These are phyloP conservation scores for Electrophaes corylata DNA, from an alignment of 2,888 invertebrate species.

Conservation along the genomic window DNA sequence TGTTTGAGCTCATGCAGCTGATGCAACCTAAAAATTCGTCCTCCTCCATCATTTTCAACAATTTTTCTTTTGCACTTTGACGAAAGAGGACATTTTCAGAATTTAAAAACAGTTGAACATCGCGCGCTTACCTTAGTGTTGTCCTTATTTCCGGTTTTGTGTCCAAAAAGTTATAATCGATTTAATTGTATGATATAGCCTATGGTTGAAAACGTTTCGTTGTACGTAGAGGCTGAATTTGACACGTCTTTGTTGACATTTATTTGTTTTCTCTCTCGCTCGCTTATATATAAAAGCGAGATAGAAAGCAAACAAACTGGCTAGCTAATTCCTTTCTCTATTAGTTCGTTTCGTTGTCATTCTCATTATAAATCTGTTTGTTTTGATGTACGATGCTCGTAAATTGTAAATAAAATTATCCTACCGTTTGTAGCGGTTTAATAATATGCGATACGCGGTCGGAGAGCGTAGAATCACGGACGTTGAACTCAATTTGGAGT, in stretches of 20 bases:
- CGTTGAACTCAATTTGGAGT: neutral
- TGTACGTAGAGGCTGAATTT: conserved; percentile 12
- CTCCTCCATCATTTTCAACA: conserved; percentile 61
- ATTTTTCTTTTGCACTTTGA: conserved; percentile 39
- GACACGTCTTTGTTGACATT: conserved; percentile 9
- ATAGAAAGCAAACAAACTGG: conserved; percentile 20
- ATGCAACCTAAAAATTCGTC: conserved; percentile 80
- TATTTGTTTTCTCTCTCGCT: conserved; percentile 8
- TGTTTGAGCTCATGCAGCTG: conserved; percentile 75
- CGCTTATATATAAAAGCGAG: neutral
- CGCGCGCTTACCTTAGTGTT: conserved; percentile 41
- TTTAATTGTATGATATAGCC: conserved; percentile 10
- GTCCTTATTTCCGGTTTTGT: conserved; percentile 16
- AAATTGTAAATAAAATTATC: neutral
- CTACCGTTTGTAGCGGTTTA: no score
- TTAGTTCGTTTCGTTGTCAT: neutral
- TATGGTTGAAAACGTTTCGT: conserved; percentile 24
- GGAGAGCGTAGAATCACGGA: conserved; percentile 5
- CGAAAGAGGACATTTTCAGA: conserved; percentile 52
- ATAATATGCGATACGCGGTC: conserved; percentile 9
- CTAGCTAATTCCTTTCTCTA: neutral
- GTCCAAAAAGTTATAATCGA: conserved; percentile 1
- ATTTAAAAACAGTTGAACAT: conserved; percentile 42
- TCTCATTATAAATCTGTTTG: neutral
- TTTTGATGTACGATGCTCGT: conserved; percentile 1